Evolutionary conservation across 2,888 invertebrate genomes (phyloP).

Genomic region (Cheilosia vulpina): DNA sequence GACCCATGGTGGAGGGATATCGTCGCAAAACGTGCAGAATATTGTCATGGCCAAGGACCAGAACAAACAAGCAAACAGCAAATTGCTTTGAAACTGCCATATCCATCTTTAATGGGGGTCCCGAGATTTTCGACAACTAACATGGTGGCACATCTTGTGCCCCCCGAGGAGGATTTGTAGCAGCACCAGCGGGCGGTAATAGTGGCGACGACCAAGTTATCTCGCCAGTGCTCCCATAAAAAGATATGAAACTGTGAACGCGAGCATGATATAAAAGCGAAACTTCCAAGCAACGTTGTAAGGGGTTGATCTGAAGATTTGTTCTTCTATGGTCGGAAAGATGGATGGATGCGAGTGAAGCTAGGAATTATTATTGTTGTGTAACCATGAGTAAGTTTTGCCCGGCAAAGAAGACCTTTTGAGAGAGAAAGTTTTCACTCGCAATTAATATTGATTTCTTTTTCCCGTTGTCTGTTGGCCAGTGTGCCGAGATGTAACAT

Average conservation of each 20-base stretch:
- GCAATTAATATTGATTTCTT: conserved; percentile 16
- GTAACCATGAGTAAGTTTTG: conserved; percentile 36
- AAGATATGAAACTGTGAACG: conserved; percentile 18
- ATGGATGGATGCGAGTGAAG: neutral
- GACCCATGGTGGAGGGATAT: neutral
- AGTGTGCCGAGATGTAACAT: neutral
- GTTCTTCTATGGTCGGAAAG: neutral
- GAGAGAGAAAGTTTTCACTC: conserved; percentile 17
- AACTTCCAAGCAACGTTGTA: conserved; percentile 14
- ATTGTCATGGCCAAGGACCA: neutral
- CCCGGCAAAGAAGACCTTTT: conserved; percentile 6
- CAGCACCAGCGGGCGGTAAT: conserved; percentile 22
- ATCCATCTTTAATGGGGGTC: conserved; percentile 33
- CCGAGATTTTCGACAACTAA: conserved; percentile 38
- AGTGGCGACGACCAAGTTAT: conserved; percentile 16
- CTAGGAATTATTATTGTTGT: conserved; percentile 32
- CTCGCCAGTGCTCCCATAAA: neutral
- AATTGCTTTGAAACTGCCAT: conserved; percentile 19
- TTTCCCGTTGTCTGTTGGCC: neutral
- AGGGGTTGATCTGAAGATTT: conserved; percentile 6
- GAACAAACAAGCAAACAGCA: conserved; percentile 27
- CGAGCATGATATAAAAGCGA: neutral
- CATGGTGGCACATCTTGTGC: conserved; percentile 10
- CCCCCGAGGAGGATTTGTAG: neutral
- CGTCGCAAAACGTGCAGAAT: neutral